A percentile compares a stretch with the other conserved stretches of the same genome.
Evolutionary conservation across 2,113 vertebrate genomes (phyloP).

Genomic region (Sapayoa aenigma): DNA sequence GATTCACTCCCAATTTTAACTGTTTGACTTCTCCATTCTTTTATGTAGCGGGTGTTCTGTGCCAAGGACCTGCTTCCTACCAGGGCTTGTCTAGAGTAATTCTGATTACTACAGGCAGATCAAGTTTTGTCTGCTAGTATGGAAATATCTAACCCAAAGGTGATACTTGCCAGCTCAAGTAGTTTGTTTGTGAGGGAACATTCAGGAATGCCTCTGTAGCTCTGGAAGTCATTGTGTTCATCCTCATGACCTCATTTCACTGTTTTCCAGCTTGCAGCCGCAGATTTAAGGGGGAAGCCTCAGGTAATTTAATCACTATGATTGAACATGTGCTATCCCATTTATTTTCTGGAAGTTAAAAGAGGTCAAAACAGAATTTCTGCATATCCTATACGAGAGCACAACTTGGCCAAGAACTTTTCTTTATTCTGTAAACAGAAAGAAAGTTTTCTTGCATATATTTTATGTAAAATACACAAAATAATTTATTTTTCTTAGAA

Average conservation of each 20-base stretch:
- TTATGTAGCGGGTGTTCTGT: neutral
- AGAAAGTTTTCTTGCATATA: neutral
- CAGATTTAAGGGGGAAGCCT: conserved; percentile 43
- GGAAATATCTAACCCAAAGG: neutral
- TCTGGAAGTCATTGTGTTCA: neutral
- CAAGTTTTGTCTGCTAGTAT: neutral
- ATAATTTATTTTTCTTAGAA: neutral
- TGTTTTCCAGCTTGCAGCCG: conserved; percentile 39
- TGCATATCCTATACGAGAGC: neutral
- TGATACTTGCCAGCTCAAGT: neutral
- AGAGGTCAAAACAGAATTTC: conserved; percentile 33
- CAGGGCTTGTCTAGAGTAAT: neutral
- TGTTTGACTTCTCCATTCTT: neutral
- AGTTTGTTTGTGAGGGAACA: neutral
- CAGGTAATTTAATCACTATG: conserved; percentile 47
- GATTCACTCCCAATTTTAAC: neutral
- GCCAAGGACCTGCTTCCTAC: neutral
- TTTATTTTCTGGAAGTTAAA: conserved; percentile 45
- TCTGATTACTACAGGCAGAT: neutral
- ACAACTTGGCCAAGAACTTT: neutral
- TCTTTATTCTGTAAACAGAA: neutral
- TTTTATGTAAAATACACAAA: neutral
- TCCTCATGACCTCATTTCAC: neutral
- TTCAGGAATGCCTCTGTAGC: neutral
- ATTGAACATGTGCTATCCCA: conserved; percentile 45